These are phyloP conservation scores for Drosophila gunungcola DNA, from an alignment of 1,140 invertebrate species.

Conservation along the genomic window DNA sequence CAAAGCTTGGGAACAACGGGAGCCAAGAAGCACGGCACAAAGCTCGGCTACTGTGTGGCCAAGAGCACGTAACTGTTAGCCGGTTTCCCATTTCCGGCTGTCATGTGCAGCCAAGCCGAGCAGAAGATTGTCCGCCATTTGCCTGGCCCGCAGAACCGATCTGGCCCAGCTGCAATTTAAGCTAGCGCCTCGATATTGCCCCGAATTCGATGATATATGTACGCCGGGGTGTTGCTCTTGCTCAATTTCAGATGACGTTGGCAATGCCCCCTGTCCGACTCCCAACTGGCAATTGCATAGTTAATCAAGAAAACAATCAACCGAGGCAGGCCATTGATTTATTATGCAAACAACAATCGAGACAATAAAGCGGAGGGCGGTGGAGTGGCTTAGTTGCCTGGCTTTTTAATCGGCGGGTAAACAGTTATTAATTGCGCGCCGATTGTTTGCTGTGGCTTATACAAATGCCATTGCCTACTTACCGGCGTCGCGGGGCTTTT, in stretches of 20 bases:
- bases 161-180: conserved; percentile 41
- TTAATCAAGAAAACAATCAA: conserved; percentile 74
- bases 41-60: conserved; percentile 63
- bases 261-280: conserved; percentile 9
- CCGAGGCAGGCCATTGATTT: conserved; percentile 64
- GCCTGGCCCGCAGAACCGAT: conserved; percentile 30
- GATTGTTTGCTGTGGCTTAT: conserved; percentile 55
- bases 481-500: conserved; percentile 55
- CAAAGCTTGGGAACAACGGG: not conserved
- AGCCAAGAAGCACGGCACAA: conserved; percentile 4
- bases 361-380: conserved; percentile 3
- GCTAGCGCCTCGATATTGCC: conserved; percentile 45
- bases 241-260: conserved; percentile 33
- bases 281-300: conserved; percentile 50
- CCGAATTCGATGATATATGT: conserved; percentile 16
- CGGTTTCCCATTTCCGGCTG: conserved; percentile 77
- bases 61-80: conserved; percentile 77
- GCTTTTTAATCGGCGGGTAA: conserved; percentile 72
- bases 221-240: conserved; percentile 39
- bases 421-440: conserved; percentile 77
- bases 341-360: conserved; percentile 69
- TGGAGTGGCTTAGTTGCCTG: conserved; percentile 45
- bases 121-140: conserved; percentile 75
- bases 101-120: conserved; percentile 77
- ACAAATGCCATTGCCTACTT: conserved; percentile 53